A percentile compares a stretch with the other conserved stretches of the same genome.
These are phyloP conservation scores for Centruroides sculpturatus DNA, from an alignment of 1,140 invertebrate species.

Conservation along the genomic window DNA sequence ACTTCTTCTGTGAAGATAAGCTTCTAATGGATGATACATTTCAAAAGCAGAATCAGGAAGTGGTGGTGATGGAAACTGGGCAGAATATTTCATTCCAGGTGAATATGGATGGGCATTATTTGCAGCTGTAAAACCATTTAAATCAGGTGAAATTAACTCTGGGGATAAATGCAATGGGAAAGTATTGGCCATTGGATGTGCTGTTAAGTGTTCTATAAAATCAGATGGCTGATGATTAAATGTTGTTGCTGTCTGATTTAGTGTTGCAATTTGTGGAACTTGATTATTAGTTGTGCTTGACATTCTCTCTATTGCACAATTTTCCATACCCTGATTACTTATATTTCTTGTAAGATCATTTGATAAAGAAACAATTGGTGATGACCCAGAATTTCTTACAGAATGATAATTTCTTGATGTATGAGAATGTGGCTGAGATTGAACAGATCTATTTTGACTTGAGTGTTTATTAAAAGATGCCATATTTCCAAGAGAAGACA, in stretches of 20 bases:
- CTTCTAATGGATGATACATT: slow-evolving; percentile 13
- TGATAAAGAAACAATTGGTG: slow-evolving; percentile 1
- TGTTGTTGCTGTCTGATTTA: slow-evolving; percentile 6
- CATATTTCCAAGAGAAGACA: background rate
- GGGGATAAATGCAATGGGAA: slow-evolving; percentile 8
- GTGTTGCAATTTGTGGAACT: background rate
- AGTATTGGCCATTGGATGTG: slow-evolving; percentile 5
- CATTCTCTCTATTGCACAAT: slow-evolving; percentile 8
- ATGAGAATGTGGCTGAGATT: background rate
- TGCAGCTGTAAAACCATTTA: slow-evolving; percentile 1
- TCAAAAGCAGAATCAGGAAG: slow-evolving; percentile 9
- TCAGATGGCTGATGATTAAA: slow-evolving; percentile 1
- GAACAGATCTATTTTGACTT: background rate
- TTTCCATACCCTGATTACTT: background rate
- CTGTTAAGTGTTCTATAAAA: slow-evolving; percentile 9
- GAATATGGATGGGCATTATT: background rate
- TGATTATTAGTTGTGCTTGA: background rate
- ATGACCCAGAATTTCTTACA: background rate
- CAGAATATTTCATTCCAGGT: slow-evolving; percentile 8
- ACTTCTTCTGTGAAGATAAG: slow-evolving; percentile 5
- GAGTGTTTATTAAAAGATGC: slow-evolving; percentile 4
- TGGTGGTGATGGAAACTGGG: slow-evolving; percentile 5
- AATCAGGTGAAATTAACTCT: slow-evolving; percentile 6
- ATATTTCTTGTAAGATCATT: slow-evolving; percentile 1
- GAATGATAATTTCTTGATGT: no score